A percentile compares a stretch with the other conserved stretches of the same genome.
Conservation (phyloP, 2,888 invertebrate genomes). For the Ennomos erosarius region DNA sequence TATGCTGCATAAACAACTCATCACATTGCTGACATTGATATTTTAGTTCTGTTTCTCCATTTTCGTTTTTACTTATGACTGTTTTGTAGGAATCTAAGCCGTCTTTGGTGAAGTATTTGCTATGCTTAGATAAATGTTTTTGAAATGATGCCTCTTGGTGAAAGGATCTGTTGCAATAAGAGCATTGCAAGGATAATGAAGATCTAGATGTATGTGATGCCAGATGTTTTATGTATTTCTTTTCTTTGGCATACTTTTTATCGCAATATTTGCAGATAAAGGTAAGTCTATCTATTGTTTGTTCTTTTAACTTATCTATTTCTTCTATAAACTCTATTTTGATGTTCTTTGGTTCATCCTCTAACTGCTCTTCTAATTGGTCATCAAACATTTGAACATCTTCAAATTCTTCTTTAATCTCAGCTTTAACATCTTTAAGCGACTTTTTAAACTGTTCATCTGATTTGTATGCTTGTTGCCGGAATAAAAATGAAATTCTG, state of each 20-base stretch:
- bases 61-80: conserved; percentile 45
- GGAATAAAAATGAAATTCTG: conserved; percentile 74
- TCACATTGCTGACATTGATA: conserved; percentile 81
- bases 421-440: conserved; percentile 49
- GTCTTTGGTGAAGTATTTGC: conserved; percentile 1
- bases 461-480: conserved; percentile 60
- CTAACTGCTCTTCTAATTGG: no score
- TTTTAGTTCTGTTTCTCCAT: conserved; percentile 40
- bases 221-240: conserved; percentile 77
- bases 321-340: no score
- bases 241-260: conserved; percentile 74
- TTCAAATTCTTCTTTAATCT: conserved; percentile 53
- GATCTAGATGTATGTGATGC: conserved; percentile 60
- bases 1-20: conserved; percentile 64
- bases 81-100: conserved; percentile 9
- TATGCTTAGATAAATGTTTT: conserved; percentile 66
- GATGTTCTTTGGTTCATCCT: no score
- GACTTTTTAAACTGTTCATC: conserved; percentile 64
- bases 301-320: no score
- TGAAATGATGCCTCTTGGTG: conserved; percentile 55
- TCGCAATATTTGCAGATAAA: conserved; percentile 71
- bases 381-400: conserved; percentile 30
- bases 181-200: conserved; percentile 46
- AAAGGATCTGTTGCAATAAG: conserved; percentile 63
- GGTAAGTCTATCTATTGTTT: background rate